phyloP scores from a whole-genome alignment of 1,140 invertebrate species.

The Andrena cerasifolii region DNA sequence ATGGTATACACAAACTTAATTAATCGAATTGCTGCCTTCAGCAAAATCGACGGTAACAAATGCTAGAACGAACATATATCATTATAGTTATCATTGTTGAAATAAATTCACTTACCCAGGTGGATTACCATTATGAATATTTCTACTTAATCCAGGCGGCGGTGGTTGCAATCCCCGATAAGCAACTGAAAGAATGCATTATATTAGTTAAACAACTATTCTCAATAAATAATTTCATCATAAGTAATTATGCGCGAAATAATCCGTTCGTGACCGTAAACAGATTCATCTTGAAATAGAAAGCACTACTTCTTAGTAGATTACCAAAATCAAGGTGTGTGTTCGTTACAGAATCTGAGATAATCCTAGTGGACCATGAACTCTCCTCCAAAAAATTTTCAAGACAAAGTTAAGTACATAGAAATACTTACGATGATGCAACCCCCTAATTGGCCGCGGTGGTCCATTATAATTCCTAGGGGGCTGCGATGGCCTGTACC shows the following conservation, averaged over 20 bases:
- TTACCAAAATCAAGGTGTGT: too few species aligned
- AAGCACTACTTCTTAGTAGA: too few species aligned
- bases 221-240: conserved; percentile 4
- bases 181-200: conserved; percentile 68
- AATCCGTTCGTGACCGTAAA: too few species aligned
- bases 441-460: conserved; percentile 78
- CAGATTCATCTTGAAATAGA: too few species aligned
- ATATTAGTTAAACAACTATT: background rate
- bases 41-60: background rate
- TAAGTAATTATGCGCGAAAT: too few species aligned
- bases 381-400: too few species aligned
- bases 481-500: conserved; percentile 74
- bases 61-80: background rate
- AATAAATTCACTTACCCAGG: conserved; percentile 72
- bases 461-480: conserved; percentile 77
- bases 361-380: too few species aligned
- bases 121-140: conserved; percentile 79
- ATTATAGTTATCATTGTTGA: background rate
- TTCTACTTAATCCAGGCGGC: conserved; percentile 77
- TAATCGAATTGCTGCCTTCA: too few species aligned
- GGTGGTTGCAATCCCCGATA: conserved; percentile 79
- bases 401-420: too few species aligned
- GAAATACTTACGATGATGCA: conserved; percentile 79
- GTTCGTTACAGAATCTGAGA: too few species aligned
- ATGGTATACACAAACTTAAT: background rate